Percentiles rank a stretch among this genome's conserved stretches.
phyloP scores from a whole-genome alignment of 53 echinoderm and acorn worm species.

The Paracentrotus lividus region DNA sequence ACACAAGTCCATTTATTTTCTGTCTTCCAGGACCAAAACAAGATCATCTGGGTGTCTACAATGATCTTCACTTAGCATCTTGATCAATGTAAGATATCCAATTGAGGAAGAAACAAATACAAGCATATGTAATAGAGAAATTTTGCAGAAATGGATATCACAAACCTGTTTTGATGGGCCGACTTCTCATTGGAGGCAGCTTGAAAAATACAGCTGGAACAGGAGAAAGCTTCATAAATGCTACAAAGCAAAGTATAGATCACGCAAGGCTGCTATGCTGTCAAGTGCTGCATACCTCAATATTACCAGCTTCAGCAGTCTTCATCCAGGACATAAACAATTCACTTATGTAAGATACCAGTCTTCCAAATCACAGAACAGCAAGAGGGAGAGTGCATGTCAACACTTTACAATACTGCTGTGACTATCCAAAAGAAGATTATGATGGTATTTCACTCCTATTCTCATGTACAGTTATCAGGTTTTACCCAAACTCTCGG shows the following conservation, averaged over 20 bases:
- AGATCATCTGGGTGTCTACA: background rate
- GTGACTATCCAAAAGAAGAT: conserved; percentile 53
- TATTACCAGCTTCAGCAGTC: background rate
- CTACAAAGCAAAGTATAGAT: conserved; percentile 48
- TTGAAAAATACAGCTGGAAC: conserved; percentile 8
- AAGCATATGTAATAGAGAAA: background rate
- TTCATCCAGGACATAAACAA: background rate
- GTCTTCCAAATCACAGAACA: conserved; percentile 20
- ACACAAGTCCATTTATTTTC: too few species aligned
- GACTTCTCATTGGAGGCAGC: conserved; percentile 41
- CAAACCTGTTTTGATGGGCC: background rate
- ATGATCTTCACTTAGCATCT: background rate
- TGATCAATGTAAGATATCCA: background rate
- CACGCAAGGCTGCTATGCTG: conserved; percentile 28
- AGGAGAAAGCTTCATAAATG: background rate
- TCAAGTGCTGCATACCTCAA: conserved; percentile 49
- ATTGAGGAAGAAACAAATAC: too few species aligned
- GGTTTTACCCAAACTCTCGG: conserved; percentile 1
- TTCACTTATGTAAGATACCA: conserved; percentile 15
- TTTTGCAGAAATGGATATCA: conserved; percentile 20
- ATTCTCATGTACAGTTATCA: conserved; percentile 37
- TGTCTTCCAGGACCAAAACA: background rate
- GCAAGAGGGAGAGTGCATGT: background rate
- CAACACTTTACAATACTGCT: conserved; percentile 6
- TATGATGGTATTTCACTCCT: conserved; percentile 50